Percentiles rank a stretch among this genome's conserved stretches.
These are phyloP conservation scores for Cichlasoma orientale DNA, from an alignment of 2,797 vertebrate genomes.

Conservation along the genomic window DNA sequence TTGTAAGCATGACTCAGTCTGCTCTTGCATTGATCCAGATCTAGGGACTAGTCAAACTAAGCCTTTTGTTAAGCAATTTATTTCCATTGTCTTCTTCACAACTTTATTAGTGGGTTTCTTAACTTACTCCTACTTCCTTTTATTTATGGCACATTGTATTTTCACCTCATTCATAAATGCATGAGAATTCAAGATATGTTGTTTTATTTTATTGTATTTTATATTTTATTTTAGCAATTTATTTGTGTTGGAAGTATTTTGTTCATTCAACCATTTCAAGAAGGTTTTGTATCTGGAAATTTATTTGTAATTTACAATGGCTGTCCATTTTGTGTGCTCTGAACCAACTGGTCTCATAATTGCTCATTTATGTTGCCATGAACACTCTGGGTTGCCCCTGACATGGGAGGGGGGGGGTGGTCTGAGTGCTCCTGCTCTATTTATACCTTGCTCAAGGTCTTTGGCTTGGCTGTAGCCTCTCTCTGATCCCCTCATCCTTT, in stretches of 20 bases:
- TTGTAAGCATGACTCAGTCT: neutral
- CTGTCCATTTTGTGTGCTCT: neutral
- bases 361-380: neutral
- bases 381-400: slow-evolving; percentile 8
- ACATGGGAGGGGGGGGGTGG: neutral
- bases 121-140: neutral
- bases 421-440: slow-evolving; percentile 25
- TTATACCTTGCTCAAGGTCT: slow-evolving; percentile 34
- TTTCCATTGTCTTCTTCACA: neutral
- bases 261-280: neutral
- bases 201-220: neutral
- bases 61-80: neutral
- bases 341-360: neutral
- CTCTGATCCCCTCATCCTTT: slow-evolving; percentile 1
- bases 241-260: neutral
- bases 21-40: neutral
- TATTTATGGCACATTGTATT: neutral
- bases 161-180: neutral
- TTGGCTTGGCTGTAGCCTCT: slow-evolving; percentile 10
- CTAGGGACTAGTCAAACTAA: neutral
- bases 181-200: neutral
- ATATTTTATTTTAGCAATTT: neutral
- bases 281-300: neutral
- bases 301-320: neutral
- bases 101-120: neutral